A percentile compares a stretch with the other conserved stretches of the same genome.
These are phyloP conservation scores for Epizoanthus ramosus DNA, from an alignment of 92 coral and sea anemone species.

Conservation along the genomic window DNA sequence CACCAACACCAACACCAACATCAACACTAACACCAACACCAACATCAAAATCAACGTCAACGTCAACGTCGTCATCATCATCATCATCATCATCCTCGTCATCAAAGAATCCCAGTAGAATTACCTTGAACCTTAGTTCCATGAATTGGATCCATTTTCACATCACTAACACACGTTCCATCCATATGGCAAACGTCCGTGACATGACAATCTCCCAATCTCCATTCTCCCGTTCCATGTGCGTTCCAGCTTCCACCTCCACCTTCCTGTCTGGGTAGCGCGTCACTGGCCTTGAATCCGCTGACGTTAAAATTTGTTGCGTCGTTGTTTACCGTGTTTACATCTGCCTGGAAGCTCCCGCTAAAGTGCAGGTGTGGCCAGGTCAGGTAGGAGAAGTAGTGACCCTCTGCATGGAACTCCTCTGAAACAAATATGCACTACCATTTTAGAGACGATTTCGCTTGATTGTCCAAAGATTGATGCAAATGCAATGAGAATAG, in stretches of 20 bases:
- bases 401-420: constrained; percentile 2
- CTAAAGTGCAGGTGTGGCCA: constrained; percentile 64
- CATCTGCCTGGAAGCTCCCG: constrained; percentile 55
- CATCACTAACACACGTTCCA: constrained; percentile 34
- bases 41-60: too few relatives aligned
- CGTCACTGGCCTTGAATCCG: constrained; percentile 10
- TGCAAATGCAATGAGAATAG: too few relatives aligned
- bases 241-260: constrained; percentile 45
- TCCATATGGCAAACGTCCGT: constrained; percentile 48
- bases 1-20: too few relatives aligned
- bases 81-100: too few relatives aligned
- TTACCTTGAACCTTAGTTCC: too few relatives aligned
- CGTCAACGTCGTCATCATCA: too few relatives aligned
- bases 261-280: neutral
- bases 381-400: constrained; percentile 50
- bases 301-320: constrained; percentile 50
- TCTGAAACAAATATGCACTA: too few relatives aligned
- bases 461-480: too few relatives aligned
- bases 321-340: constrained; percentile 58
- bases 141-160: too few relatives aligned
- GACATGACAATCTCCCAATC: constrained; percentile 35
- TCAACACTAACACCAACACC: too few relatives aligned
- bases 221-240: constrained; percentile 60
- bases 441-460: too few relatives aligned
- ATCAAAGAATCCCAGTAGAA: too few relatives aligned